These are phyloP conservation scores for Aproaerema taeniolella DNA, from an alignment of 2,888 invertebrate genomes.

Conservation along the genomic window DNA sequence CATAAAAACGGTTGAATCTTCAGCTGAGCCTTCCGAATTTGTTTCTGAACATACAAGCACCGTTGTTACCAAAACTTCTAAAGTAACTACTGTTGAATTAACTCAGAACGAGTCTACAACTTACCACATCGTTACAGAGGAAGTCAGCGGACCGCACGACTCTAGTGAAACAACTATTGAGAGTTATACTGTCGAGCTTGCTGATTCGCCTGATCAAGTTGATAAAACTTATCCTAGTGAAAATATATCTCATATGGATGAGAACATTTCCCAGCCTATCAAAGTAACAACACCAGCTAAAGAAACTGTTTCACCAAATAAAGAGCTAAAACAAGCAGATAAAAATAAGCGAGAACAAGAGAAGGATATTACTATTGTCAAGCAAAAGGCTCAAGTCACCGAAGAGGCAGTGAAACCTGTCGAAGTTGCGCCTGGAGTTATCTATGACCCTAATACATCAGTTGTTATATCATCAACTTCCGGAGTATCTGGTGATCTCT, in stretches of 20 bases:
- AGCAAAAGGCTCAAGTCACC: conserved; percentile 13
- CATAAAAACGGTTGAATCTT: conserved; percentile 37
- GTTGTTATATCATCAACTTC: conserved; percentile 81
- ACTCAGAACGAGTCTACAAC: conserved; percentile 50
- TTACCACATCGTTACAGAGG: conserved; percentile 42
- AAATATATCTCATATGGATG: too few species aligned
- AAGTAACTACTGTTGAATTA: conserved; percentile 50
- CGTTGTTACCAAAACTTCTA: conserved; percentile 43
- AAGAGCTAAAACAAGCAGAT: conserved; percentile 16
- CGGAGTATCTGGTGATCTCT: conserved; percentile 80
- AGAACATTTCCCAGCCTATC: background rate
- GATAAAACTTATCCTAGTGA: conserved; percentile 26
- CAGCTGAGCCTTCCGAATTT: conserved; percentile 40
- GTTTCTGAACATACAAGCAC: conserved; percentile 48
- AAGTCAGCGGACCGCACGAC: conserved; percentile 28
- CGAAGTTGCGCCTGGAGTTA: conserved; percentile 83
- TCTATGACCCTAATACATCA: conserved; percentile 85
- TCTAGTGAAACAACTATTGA: conserved; percentile 29
- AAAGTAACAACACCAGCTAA: conserved; percentile 7
- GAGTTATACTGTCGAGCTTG: conserved; percentile 28
- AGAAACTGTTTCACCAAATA: conserved; percentile 1
- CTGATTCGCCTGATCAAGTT: conserved; percentile 35
- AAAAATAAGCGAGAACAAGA: conserved; percentile 17
- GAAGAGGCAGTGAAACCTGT: conserved; percentile 60
- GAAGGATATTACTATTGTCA: conserved; percentile 10